These are phyloP conservation scores for Notocelia uddmanniana DNA, from an alignment of 2,888 invertebrate species.

Conservation along the genomic window DNA sequence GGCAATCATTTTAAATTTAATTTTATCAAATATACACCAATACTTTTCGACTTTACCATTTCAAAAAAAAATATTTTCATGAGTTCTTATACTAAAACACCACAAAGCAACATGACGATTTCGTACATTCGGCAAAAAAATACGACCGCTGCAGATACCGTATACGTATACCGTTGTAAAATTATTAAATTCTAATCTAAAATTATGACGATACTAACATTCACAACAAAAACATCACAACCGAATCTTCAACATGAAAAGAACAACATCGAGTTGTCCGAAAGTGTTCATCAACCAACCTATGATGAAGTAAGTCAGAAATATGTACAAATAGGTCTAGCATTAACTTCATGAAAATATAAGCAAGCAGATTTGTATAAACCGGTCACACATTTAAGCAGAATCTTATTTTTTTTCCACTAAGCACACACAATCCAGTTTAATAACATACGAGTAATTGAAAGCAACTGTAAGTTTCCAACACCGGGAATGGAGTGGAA, in stretches of 20 bases:
- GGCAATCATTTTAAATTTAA: no score
- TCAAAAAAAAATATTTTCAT: no score
- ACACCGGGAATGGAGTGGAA: neutral
- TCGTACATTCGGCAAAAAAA: neutral
- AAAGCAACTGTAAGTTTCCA: slow-evolving; percentile 24
- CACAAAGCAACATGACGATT: no score
- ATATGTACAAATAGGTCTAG: neutral
- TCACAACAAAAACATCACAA: neutral
- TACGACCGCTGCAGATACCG: neutral
- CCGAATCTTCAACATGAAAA: no score
- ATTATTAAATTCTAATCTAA: neutral
- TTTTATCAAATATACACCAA: no score
- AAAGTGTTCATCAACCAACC: neutral
- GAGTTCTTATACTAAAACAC: no score
- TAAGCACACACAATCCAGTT: neutral
- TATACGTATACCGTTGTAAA: neutral
- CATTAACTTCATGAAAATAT: neutral
- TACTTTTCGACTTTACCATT: no score
- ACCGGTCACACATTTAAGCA: neutral
- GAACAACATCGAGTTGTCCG: neutral
- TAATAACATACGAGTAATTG: slow-evolving; percentile 23
- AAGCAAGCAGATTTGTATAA: neutral
- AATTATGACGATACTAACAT: neutral
- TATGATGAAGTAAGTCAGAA: neutral
- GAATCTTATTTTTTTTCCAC: no score